Evolutionary conservation across 2,888 invertebrate genomes (phyloP).

Genomic region (Lathronympha strigana): DNA sequence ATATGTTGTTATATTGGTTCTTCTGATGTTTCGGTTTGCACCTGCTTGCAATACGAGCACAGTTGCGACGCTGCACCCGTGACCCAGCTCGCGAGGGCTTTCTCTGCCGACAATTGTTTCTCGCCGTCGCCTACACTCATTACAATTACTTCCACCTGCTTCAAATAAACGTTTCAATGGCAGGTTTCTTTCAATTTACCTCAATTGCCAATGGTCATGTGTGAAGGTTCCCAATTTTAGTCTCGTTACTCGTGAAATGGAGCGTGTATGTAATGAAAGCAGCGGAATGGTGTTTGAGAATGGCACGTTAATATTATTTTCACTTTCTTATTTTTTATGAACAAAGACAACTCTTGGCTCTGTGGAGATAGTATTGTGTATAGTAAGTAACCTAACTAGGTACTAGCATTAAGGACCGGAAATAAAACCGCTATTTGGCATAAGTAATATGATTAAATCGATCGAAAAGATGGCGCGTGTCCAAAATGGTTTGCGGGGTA

Average conservation of each 20-base stretch:
- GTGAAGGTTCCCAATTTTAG: slow-evolving; percentile 32
- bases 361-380: background rate
- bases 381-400: background rate
- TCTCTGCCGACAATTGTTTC: slow-evolving; percentile 42
- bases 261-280: background rate
- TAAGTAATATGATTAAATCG: slow-evolving; percentile 20
- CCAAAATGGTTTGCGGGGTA: slow-evolving; percentile 9
- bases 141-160: slow-evolving; percentile 41
- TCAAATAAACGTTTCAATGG: slow-evolving; percentile 37
- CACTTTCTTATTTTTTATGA: slow-evolving; percentile 8
- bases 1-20: background rate
- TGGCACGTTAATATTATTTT: slow-evolving; percentile 4
- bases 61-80: slow-evolving; percentile 17
- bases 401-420: slow-evolving; percentile 2
- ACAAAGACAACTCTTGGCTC: background rate
- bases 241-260: slow-evolving; percentile 33
- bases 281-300: background rate
- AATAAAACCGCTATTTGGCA: slow-evolving; percentile 4
- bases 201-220: slow-evolving; percentile 32
- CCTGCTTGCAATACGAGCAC: background rate
- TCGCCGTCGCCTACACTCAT: slow-evolving; percentile 34
- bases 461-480: slow-evolving; percentile 14
- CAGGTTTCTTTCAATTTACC: slow-evolving; percentile 40
- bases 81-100: slow-evolving; percentile 38
- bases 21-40: background rate